Percentiles rank a stretch among this genome's conserved stretches.
phyloP scores from a whole-genome alignment of 2,113 vertebrate genomes.

The Xiphophorus maculatus region DNA sequence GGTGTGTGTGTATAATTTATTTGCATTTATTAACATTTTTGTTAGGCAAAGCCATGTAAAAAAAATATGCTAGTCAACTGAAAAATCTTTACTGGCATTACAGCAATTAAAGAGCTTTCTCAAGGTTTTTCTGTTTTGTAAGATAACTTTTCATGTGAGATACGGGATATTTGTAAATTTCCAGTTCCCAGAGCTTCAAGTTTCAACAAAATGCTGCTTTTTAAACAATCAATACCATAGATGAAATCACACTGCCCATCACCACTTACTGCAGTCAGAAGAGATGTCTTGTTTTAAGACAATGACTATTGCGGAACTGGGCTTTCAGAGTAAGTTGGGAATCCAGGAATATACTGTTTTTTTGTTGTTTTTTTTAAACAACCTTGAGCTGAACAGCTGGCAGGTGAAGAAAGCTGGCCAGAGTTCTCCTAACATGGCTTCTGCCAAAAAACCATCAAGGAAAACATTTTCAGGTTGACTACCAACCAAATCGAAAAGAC shows the following conservation, averaged over 20 bases:
- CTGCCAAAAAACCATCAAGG: conserved; percentile 64
- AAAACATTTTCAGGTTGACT: conserved; percentile 70
- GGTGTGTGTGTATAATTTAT: too few species aligned
- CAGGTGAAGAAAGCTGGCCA: conserved; percentile 54
- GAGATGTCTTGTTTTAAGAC: conserved; percentile 55
- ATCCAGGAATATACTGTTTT: not conserved
- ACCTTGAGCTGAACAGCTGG: conserved; percentile 56
- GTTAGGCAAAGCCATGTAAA: too few species aligned
- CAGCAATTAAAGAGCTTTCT: too few species aligned
- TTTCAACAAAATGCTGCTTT: conserved; percentile 27
- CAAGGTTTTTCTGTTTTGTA: not conserved
- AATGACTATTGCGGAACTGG: conserved; percentile 60
- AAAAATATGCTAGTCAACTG: too few species aligned
- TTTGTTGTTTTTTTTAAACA: not conserved
- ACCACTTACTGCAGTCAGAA: conserved; percentile 46
- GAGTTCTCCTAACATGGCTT: conserved; percentile 35
- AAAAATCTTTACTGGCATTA: too few species aligned
- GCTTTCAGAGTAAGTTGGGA: conserved; percentile 52
- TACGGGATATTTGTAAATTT: not conserved
- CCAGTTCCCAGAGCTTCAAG: conserved; percentile 7
- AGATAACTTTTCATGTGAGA: conserved; percentile 9
- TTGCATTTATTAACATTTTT: too few species aligned
- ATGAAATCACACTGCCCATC: conserved; percentile 29
- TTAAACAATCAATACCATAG: conserved; percentile 43
- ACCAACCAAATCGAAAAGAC: conserved; percentile 61